Evolutionary conservation across 2,888 invertebrate species (phyloP).

Genomic region (Xanthorhoe spadicearia): DNA sequence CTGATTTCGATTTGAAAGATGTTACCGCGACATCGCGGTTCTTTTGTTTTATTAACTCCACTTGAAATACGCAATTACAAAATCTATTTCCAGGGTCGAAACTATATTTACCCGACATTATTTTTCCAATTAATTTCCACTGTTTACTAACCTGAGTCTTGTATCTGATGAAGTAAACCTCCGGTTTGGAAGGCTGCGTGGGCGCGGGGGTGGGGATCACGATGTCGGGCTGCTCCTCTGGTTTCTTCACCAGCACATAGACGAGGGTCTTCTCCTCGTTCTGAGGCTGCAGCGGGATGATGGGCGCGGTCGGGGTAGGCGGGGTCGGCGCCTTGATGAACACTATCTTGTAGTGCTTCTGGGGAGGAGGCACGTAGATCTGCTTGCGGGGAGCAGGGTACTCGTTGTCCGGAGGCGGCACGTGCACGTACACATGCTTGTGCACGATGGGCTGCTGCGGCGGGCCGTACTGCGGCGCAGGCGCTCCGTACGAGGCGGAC

Average conservation of each 20-base stretch:
- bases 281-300: slow-evolving; percentile 89
- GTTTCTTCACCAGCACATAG: slow-evolving; percentile 95
- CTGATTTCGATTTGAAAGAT: slow-evolving; percentile 21
- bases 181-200: slow-evolving; percentile 94
- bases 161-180: slow-evolving; percentile 96
- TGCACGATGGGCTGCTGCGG: slow-evolving; percentile 91
- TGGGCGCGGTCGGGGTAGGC: slow-evolving; percentile 85
- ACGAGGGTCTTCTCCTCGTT: slow-evolving; percentile 95
- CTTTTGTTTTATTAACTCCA: slow-evolving; percentile 27
- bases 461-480: slow-evolving; percentile 88
- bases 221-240: slow-evolving; percentile 92
- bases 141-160: slow-evolving; percentile 88
- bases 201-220: slow-evolving; percentile 91
- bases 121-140: not conserved
- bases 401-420: slow-evolving; percentile 94
- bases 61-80: slow-evolving; percentile 16
- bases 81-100: slow-evolving; percentile 17
- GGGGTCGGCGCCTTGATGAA: slow-evolving; percentile 91
- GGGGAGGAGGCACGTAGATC: slow-evolving; percentile 85
- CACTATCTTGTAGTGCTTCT: slow-evolving; percentile 93
- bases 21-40: slow-evolving; percentile 21
- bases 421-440: slow-evolving; percentile 96
- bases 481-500: slow-evolving; percentile 76
- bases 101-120: slow-evolving; percentile 6
- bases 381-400: slow-evolving; percentile 86